phyloP scores from a whole-genome alignment of 2,113 vertebrate genomes.

The Tretioscincus oriximinensis region DNA sequence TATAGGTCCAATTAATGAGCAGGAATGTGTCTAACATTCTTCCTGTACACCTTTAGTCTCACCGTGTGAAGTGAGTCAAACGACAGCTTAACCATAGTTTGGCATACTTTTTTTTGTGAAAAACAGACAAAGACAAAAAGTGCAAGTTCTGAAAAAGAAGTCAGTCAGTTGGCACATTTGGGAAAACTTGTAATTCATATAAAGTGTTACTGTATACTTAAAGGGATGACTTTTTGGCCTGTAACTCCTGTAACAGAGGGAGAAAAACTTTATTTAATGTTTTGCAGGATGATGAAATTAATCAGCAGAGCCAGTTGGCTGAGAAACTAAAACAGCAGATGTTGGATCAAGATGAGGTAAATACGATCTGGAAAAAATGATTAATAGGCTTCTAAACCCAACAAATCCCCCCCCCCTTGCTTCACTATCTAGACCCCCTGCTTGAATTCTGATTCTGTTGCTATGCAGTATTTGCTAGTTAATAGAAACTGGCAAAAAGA shows the following conservation, averaged over 20 bases:
- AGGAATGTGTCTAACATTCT: too few species aligned
- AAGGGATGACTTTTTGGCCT: too few species aligned
- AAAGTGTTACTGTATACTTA: too few species aligned
- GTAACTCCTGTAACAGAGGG: background rate
- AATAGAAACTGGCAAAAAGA: background rate
- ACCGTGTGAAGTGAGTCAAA: too few species aligned
- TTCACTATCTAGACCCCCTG: background rate
- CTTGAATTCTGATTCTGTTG: background rate
- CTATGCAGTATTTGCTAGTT: background rate
- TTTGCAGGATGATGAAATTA: constrained; percentile 94
- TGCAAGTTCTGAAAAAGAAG: too few species aligned
- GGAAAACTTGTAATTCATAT: too few species aligned
- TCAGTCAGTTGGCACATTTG: too few species aligned
- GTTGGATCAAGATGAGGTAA: constrained; percentile 95
- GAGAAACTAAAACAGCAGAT: constrained; percentile 93
- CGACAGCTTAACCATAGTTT: too few species aligned
- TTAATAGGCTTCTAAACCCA: background rate
- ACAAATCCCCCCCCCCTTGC: background rate
- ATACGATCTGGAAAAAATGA: background rate
- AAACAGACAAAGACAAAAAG: too few species aligned
- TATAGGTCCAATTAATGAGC: too few species aligned
- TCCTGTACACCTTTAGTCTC: too few species aligned
- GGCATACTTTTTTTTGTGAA: too few species aligned
- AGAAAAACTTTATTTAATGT: background rate
- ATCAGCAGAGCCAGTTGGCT: constrained; percentile 91